phyloP scores from a whole-genome alignment of 2,888 invertebrate genomes.

The Cotesia congregata region DNA sequence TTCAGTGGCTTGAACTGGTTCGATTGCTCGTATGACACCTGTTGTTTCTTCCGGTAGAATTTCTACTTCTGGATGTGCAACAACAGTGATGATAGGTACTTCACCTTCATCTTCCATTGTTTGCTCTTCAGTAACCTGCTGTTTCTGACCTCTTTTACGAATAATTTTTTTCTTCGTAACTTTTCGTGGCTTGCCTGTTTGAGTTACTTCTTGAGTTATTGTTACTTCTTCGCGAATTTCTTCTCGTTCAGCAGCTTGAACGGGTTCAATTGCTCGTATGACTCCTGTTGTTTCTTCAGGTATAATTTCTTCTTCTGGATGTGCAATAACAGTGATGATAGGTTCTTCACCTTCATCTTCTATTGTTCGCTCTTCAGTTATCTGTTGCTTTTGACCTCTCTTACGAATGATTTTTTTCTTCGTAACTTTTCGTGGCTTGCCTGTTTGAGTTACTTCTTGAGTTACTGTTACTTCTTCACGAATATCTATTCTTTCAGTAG shows the following conservation, averaged over 20 bases:
- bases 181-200: slow-evolving; percentile 54
- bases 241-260: slow-evolving; percentile 64
- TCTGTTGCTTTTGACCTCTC: not conserved
- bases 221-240: slow-evolving; percentile 59
- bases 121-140: slow-evolving; percentile 69
- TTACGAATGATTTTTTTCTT: not conserved
- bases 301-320: slow-evolving; percentile 52
- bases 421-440: slow-evolving; percentile 49
- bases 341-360: slow-evolving; percentile 59
- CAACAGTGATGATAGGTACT: slow-evolving; percentile 67
- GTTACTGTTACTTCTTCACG: slow-evolving; percentile 60
- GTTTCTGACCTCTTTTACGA: slow-evolving; percentile 59
- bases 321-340: slow-evolving; percentile 58
- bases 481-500: slow-evolving; percentile 34
- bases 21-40: slow-evolving; percentile 47
- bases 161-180: slow-evolving; percentile 59
- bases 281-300: slow-evolving; percentile 41
- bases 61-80: slow-evolving; percentile 61
- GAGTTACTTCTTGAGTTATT: slow-evolving; percentile 54
- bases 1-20: slow-evolving; percentile 43
- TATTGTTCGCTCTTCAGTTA: slow-evolving; percentile 63
- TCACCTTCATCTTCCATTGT: slow-evolving; percentile 69
- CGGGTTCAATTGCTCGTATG: too few species aligned
- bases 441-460: slow-evolving; percentile 57
- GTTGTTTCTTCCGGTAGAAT: slow-evolving; percentile 59